phyloP scores from a whole-genome alignment of 2,113 vertebrate genomes.

The Saguinus midas region DNA sequence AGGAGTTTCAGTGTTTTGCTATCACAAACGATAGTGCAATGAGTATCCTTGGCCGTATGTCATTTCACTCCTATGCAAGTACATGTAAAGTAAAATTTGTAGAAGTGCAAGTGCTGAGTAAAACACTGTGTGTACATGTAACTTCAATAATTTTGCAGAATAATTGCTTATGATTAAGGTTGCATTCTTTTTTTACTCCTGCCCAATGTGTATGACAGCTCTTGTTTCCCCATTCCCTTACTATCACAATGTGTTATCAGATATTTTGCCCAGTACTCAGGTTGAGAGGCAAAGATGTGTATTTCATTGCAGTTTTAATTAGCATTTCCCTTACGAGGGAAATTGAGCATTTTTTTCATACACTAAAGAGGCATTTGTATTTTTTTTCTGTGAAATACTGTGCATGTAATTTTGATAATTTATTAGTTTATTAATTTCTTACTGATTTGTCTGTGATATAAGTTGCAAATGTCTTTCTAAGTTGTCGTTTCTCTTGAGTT shows the following conservation, averaged over 20 bases:
- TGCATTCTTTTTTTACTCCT: background rate
- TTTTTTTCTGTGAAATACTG: background rate
- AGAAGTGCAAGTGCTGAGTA: background rate
- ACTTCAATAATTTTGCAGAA: slow-evolving; percentile 18
- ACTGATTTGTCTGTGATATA: background rate
- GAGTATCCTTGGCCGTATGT: background rate
- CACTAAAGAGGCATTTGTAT: background rate
- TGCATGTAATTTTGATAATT: background rate
- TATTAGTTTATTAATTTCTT: background rate
- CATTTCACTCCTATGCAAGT: background rate
- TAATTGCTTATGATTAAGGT: background rate
- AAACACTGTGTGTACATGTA: background rate
- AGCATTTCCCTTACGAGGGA: background rate
- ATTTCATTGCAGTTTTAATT: background rate
- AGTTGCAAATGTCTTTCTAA: slow-evolving; percentile 8
- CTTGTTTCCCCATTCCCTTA: background rate
- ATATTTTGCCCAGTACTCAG: background rate
- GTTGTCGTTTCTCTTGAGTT: background rate
- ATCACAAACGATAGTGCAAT: background rate
- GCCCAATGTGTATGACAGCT: background rate
- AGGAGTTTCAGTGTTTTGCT: background rate
- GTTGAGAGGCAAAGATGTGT: background rate
- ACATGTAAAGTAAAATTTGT: background rate
- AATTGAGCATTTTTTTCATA: background rate
- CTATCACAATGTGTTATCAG: background rate